Percentiles rank a stretch among this genome's conserved stretches.
Conservation (phyloP, 2,888 invertebrate species). For the Ellobium chinense region DNA sequence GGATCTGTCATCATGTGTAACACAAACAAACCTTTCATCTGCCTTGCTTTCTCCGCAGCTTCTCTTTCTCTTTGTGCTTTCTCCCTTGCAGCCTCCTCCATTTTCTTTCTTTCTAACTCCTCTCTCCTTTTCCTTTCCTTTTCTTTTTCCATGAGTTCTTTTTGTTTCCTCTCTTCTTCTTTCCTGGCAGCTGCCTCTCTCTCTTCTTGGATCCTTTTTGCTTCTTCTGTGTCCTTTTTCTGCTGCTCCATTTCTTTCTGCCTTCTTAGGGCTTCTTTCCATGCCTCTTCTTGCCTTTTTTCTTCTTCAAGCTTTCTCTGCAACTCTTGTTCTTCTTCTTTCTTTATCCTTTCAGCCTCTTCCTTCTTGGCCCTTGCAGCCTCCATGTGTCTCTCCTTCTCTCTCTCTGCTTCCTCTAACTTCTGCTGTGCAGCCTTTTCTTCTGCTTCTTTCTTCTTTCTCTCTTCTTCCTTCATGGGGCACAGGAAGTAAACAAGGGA, state of each 20-base stretch:
- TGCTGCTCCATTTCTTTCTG: constrained; percentile 6
- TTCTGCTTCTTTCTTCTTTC: constrained; percentile 8
- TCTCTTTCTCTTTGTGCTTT: constrained; percentile 27
- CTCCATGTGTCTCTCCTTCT: not conserved
- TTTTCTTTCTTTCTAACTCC: not conserved
- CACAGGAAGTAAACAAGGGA: not conserved
- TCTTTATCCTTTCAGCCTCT: constrained; percentile 53
- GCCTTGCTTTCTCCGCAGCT: constrained; percentile 48
- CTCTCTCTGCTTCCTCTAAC: constrained; percentile 24
- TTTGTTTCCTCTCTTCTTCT: constrained; percentile 32
- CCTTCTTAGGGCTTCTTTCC: constrained; percentile 38
- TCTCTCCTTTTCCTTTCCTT: not conserved
- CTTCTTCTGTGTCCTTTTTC: constrained; percentile 49
- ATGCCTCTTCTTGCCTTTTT: constrained; percentile 56
- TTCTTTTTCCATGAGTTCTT: constrained; percentile 30
- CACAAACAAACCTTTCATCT: constrained; percentile 32
- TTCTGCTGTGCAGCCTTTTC: not conserved
- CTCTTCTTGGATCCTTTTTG: constrained; percentile 57
- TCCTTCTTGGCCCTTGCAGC: constrained; percentile 18
- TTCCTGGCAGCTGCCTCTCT: constrained; percentile 39
- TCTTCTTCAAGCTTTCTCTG: constrained; percentile 48
- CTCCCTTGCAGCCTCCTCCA: constrained; percentile 18
- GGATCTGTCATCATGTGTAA: too few relatives aligned
- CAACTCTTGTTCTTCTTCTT: constrained; percentile 52
- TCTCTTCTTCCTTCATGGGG: not conserved